A percentile compares a stretch with the other conserved stretches of the same genome.
Evolutionary conservation across 2,888 invertebrate genomes (phyloP).

Genomic region (Galerucella pusilla): DNA sequence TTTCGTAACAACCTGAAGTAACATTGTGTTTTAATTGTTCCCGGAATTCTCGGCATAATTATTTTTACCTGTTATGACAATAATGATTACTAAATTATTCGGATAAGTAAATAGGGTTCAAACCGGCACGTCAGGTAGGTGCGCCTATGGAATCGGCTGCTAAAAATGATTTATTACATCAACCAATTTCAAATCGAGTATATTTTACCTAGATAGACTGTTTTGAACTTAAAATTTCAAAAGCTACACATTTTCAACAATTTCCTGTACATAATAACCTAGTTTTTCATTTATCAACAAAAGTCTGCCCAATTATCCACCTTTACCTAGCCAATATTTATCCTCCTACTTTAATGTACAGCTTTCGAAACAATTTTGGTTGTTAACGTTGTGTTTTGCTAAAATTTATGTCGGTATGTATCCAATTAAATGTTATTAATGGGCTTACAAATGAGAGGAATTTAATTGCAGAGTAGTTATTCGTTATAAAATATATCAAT

Average conservation of each 20-base stretch:
- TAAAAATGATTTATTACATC: too few species aligned
- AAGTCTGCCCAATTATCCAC: not conserved
- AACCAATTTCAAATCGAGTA: too few species aligned
- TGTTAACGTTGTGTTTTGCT: not conserved
- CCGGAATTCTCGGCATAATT: too few species aligned
- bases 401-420: not conserved
- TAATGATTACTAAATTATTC: too few species aligned
- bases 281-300: not conserved
- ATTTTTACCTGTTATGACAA: too few species aligned
- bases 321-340: not conserved
- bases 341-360: not conserved
- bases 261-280: not conserved
- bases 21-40: too few species aligned
- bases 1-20: too few species aligned
- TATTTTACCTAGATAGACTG: too few species aligned
- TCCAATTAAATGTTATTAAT: conserved; percentile 1
- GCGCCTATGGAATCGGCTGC: too few species aligned
- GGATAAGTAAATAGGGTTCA: too few species aligned
- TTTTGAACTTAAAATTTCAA: not conserved
- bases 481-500: not conserved
- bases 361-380: not conserved
- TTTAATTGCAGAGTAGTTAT: not conserved
- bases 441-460: not conserved
- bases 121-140: too few species aligned
- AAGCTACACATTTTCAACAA: not conserved